Conservation (phyloP, 2,797 vertebrate genomes). For the Sylvia borin region DNA sequence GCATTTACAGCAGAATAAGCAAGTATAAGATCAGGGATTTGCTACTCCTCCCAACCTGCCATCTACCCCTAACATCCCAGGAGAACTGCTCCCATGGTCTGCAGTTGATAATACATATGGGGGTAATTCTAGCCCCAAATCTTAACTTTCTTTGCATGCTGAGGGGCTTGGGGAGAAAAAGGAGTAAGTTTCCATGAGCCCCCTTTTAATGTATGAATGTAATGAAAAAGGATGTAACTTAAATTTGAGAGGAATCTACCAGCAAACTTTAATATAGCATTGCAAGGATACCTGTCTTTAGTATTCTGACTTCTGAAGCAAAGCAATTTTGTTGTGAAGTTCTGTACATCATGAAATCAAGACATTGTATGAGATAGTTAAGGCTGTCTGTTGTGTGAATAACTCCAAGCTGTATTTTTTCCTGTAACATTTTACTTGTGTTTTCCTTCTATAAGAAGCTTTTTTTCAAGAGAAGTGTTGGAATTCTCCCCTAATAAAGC, state of each 20-base stretch:
- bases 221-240: not conserved
- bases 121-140: not conserved
- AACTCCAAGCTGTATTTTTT: not conserved
- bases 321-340: not conserved
- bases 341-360: not conserved
- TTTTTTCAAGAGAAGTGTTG: not conserved
- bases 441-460: not conserved
- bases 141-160: not conserved
- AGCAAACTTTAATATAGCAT: not conserved
- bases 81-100: not conserved
- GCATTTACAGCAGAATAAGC: constrained; percentile 24
- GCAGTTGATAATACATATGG: not conserved
- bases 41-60: not conserved
- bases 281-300: not conserved
- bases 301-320: not conserved
- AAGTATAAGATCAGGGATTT: not conserved
- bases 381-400: not conserved
- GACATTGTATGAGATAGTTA: not conserved
- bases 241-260: not conserved
- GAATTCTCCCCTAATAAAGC: not conserved
- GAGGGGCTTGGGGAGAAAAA: not conserved
- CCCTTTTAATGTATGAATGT: not conserved
- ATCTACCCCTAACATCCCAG: not conserved
- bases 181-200: not conserved
- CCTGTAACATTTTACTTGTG: not conserved